Percentiles rank a stretch among this genome's conserved stretches.
phyloP scores from a whole-genome alignment of 1,140 invertebrate species.

The Teleopsis dalmanni region DNA sequence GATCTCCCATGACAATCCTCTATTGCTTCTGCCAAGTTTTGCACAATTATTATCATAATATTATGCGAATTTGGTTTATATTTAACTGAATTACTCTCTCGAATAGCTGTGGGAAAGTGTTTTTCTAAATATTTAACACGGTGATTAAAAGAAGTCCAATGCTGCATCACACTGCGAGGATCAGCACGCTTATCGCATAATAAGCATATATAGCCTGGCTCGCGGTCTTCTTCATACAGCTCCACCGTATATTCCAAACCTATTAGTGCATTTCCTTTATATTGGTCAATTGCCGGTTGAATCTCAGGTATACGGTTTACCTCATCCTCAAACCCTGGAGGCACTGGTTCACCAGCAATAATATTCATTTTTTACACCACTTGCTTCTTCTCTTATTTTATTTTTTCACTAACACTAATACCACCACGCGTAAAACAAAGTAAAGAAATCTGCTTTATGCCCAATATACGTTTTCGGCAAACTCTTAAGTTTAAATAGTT shows the following conservation, averaged over 20 bases:
- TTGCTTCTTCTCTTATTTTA: background rate
- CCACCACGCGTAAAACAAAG: background rate
- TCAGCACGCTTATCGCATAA: constrained; percentile 69
- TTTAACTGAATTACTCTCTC: constrained; percentile 14
- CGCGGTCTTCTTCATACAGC: constrained; percentile 54
- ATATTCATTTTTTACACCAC: constrained; percentile 34
- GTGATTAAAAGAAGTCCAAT: constrained; percentile 66
- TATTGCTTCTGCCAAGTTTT: constrained; percentile 19
- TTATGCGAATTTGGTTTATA: constrained; percentile 16
- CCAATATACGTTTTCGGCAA: too few species aligned
- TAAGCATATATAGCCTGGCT: constrained; percentile 64
- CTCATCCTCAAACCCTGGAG: constrained; percentile 63
- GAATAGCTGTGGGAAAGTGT: constrained; percentile 31
- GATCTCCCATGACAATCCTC: constrained; percentile 27
- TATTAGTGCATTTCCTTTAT: constrained; percentile 46
- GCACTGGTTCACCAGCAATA: constrained; percentile 59
- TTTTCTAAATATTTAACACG: constrained; percentile 51
- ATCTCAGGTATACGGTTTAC: constrained; percentile 49
- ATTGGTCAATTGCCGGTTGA: constrained; percentile 50
- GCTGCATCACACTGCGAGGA: constrained; percentile 64
- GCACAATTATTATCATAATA: constrained; percentile 14
- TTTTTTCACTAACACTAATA: constrained; percentile 1
- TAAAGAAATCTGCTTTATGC: background rate
- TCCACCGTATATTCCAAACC: constrained; percentile 67
- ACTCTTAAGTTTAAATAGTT: too few species aligned